Base-by-base conservation (phyloP, 2,113 vertebrate genomes). In the Serranochromis macrocephalus region DNA sequence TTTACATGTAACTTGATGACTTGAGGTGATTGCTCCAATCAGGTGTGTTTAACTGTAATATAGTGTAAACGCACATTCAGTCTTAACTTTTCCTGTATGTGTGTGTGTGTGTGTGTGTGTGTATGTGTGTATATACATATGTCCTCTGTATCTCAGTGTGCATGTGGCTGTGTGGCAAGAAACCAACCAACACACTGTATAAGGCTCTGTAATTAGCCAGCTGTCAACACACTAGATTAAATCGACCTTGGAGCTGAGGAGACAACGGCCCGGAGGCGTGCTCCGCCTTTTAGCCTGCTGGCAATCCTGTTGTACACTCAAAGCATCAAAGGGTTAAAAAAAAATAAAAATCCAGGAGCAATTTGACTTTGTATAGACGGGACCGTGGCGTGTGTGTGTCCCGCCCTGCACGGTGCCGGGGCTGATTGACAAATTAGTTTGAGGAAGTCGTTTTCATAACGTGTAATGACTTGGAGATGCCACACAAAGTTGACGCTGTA, bases 171-270 rank as follows among this genome's bases (percentile, higher is more conserved):
- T 89, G 55, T 33, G 75, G 31, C 36, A 86, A 55, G 84, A 89
- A 86, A 86, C 71, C 68, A 84, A 71, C 54, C 66, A 7, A 42
- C 79, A 71, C 58, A 36, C 14, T 1, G 10, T 7, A 21, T 51
- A 85, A 81, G 19, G 2, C 84, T 81, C 82, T 87, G 75, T 91
- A 91, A 93, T 92, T 88, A 89, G 55, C 83, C 85, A 91, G 54
- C 91, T 92, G 91, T 91, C 89, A 90, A 66, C 91, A 89, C 82
- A 75, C 26, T 29, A 55, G 78, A 91, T 84, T 89, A 85, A 90
- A 87, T 49, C 33, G 80, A 80, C 53, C 61, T 86, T 8, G n/a
- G 73, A 87, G 82, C 83, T 88, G 90, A 90, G 45, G 36, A 86
- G 79, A 92, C 84, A 54, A 83, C 11, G 3, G 82, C 42, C 24